phyloP scores from a whole-genome alignment of 2,113 vertebrate species.

The Saiga tatarica region DNA sequence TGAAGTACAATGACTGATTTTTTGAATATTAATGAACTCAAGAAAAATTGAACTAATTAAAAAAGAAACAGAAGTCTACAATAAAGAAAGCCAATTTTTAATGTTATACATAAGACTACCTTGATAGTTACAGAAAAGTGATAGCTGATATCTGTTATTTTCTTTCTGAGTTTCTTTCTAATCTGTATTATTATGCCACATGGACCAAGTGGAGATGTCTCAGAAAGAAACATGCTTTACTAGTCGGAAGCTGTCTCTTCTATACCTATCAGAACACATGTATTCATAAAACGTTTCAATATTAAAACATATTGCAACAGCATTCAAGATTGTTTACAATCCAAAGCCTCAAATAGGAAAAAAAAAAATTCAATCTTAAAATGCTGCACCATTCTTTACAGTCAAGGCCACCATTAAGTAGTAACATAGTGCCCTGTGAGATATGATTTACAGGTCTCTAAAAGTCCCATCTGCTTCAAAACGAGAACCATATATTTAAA shows the following conservation, averaged over 20 bases:
- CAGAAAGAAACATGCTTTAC: background rate
- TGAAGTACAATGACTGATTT: slow-evolving; percentile 49
- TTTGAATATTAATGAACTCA: slow-evolving; percentile 70
- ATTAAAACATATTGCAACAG: slow-evolving; percentile 13
- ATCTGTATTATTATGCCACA: background rate
- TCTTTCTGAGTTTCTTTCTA: slow-evolving; percentile 33
- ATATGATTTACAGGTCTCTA: background rate
- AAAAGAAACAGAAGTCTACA: slow-evolving; percentile 55
- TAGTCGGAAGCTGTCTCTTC: background rate
- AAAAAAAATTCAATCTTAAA: background rate
- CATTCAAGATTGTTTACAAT: slow-evolving; percentile 3
- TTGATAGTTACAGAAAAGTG: background rate
- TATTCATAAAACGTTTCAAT: background rate
- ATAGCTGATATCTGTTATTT: slow-evolving; percentile 12
- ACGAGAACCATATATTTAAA: background rate
- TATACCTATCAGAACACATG: background rate
- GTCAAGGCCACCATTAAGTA: background rate
- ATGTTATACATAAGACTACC: slow-evolving; percentile 22
- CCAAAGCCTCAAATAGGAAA: background rate
- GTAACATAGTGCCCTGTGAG: background rate
- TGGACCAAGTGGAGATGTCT: background rate
- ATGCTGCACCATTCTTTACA: background rate
- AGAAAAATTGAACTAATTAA: slow-evolving; percentile 71
- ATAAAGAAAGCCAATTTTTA: slow-evolving; percentile 41
- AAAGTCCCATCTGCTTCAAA: slow-evolving; percentile 12